A percentile compares a stretch with the other conserved stretches of the same genome.
Evolutionary conservation across 2,797 vertebrate species (phyloP).

Genomic region (Nyctalus aviator): DNA sequence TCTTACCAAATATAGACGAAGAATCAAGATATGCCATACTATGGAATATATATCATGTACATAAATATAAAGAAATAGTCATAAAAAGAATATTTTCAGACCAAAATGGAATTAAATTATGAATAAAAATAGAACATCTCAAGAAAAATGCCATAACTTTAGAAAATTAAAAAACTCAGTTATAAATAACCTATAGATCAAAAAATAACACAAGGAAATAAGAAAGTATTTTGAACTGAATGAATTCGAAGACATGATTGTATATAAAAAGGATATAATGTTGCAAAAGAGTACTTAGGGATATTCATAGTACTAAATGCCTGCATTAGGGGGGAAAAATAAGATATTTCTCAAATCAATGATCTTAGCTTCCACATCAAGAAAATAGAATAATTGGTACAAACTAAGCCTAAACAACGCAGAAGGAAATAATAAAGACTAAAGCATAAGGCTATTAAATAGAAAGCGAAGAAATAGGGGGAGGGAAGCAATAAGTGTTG

Average conservation of each 20-base stretch:
- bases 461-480: neutral
- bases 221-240: constrained; percentile 27
- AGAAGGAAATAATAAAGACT: neutral
- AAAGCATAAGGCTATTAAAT: neutral
- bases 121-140: neutral
- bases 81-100: constrained; percentile 34
- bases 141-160: neutral
- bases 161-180: neutral
- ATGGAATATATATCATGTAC: neutral
- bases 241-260: neutral
- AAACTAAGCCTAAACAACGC: neutral
- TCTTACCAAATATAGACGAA: neutral
- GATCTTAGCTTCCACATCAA: neutral
- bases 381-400: neutral
- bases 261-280: neutral
- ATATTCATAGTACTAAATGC: neutral
- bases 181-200: neutral
- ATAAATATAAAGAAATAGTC: neutral
- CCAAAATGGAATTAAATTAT: neutral
- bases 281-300: neutral
- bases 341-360: neutral
- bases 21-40: neutral
- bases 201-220: constrained; percentile 1
- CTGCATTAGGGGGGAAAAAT: neutral
- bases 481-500: neutral